Conservation (phyloP, 2,113 vertebrate genomes). For the Lepus timidus region DNA sequence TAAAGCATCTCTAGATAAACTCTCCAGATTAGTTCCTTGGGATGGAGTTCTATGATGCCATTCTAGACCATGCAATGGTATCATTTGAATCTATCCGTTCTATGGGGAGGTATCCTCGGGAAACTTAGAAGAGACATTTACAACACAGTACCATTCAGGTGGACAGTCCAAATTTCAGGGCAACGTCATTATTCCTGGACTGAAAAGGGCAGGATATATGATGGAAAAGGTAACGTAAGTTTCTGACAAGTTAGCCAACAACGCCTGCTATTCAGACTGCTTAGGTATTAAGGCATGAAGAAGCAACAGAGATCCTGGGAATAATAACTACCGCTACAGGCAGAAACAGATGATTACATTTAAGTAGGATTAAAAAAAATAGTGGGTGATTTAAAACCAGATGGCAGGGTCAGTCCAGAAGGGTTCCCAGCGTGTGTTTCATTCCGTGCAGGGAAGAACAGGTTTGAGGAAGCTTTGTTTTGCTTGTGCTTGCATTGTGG, state of each 20-base stretch:
- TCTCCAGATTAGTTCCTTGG: constrained; percentile 72
- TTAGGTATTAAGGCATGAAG: constrained; percentile 64
- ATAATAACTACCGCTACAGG: not conserved
- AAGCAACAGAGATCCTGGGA: constrained; percentile 62
- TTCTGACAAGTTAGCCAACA: constrained; percentile 78
- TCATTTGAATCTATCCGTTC: constrained; percentile 73
- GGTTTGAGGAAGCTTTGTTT: constrained; percentile 36
- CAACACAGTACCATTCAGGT: constrained; percentile 79
- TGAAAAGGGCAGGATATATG: constrained; percentile 76
- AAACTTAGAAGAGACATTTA: constrained; percentile 82
- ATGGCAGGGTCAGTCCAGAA: constrained; percentile 57
- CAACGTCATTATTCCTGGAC: constrained; percentile 81
- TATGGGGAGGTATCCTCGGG: constrained; percentile 62
- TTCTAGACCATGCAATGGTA: constrained; percentile 82
- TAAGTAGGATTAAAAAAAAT: not conserved
- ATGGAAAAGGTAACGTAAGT: constrained; percentile 75
- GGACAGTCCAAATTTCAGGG: constrained; percentile 81
- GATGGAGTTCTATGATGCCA: constrained; percentile 78
- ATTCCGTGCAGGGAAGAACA: constrained; percentile 18
- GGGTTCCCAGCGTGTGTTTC: constrained; percentile 26
- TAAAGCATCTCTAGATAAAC: constrained; percentile 80
- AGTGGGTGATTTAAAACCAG: not conserved
- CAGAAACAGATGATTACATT: constrained; percentile 38
- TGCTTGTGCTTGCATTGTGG: constrained; percentile 60
- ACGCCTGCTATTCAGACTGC: constrained; percentile 55